Base-by-base conservation (phyloP, 2,797 vertebrate genomes). In the Danio aesculapii region DNA sequence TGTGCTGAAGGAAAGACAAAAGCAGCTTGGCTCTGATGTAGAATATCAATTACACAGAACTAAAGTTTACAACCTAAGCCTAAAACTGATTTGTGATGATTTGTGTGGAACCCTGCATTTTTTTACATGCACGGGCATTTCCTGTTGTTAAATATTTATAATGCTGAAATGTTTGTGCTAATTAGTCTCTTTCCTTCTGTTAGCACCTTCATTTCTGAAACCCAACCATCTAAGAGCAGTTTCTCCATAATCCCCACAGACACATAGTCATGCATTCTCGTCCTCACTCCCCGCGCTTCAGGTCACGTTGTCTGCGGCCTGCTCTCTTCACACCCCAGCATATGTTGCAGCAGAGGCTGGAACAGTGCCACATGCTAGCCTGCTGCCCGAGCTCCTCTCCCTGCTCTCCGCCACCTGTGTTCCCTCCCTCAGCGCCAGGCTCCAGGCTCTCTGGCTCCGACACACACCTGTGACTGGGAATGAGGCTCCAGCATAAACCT, bases 401-500 rank as follows among this genome's bases (percentile, higher is more conserved):
- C 86, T 88, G 91, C 91, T 90, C 85, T 43, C 70, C 87, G 91
- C 93, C 93, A 95, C 94, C 93, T 94, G 94, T 93, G 93, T 92
- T 87, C 83, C 88, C 86, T 92, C 89, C 92, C 89, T 71, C 81
- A 83, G 84, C 70, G 69, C 73, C 71, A 53, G 84, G 70, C 81
- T 84, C 76, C 70, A 41, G 81, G 83, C 81, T 67, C 68, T 61
- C 19, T 50, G 68, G 70, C 73, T 84, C 69, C 64, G 61, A 62
- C 61, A 75, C 77, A 83, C 87, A 87, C 87, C 85, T 88, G 85
- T 84, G 87, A 79, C 87, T 86, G 67, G 71, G 82, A 78, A 78
- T 68, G 81, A 79, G 71, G 41, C 66, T 83, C 66, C 74, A 85
- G 66, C 39, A 67, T 44, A 47, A 58, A 53, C 64, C 68, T 76